phyloP scores from a whole-genome alignment of 2,888 invertebrate species.

The Phalera bucephala region DNA sequence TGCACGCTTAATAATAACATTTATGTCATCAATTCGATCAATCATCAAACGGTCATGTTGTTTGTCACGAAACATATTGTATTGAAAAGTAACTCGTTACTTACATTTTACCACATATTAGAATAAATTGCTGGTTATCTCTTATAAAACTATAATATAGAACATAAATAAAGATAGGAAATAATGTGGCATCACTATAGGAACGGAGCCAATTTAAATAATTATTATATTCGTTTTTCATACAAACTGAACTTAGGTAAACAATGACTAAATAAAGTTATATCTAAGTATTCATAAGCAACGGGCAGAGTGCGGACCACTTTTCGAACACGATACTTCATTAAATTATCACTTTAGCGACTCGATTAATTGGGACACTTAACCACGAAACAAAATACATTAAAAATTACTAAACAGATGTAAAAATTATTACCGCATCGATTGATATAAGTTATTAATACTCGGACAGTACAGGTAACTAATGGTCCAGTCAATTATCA shows the following conservation, averaged over 20 bases:
- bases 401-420: not conserved
- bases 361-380: not conserved
- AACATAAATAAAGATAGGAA: conserved; percentile 75
- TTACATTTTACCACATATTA: conserved; percentile 49
- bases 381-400: no score
- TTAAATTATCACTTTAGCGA: not conserved
- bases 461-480: conserved; percentile 25
- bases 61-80: conserved; percentile 51
- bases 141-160: conserved; percentile 66
- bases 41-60: conserved; percentile 39
- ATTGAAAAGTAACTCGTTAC: conserved; percentile 41
- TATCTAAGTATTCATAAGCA: conserved; percentile 66
- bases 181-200: conserved; percentile 69
- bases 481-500: conserved; percentile 38
- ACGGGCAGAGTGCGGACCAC: conserved; percentile 37
- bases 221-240: conserved; percentile 55
- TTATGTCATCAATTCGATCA: conserved; percentile 45
- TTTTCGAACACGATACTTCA: conserved; percentile 7
- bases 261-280: conserved; percentile 79
- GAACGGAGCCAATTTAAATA: conserved; percentile 74
- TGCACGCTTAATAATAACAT: conserved; percentile 71
- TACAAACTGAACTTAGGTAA: conserved; percentile 73
- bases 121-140: conserved; percentile 51
- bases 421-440: not conserved
- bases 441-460: conserved; percentile 12